Conservation (phyloP, 1,140 invertebrate species). For the Trachelipus rathkii region DNA sequence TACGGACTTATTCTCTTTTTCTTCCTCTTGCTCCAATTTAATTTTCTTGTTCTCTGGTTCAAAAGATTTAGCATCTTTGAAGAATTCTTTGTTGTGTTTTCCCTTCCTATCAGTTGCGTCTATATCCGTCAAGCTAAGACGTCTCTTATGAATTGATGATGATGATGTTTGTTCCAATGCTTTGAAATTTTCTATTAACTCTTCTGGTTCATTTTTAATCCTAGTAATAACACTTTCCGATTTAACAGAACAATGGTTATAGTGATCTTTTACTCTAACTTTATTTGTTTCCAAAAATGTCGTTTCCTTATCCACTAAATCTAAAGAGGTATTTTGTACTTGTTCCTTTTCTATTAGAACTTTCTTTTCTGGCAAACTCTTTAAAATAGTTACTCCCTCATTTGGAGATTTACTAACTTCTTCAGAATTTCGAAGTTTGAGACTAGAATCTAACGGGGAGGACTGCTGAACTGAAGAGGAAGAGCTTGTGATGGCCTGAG, state of each 20-base stretch:
- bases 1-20: background rate
- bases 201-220: background rate
- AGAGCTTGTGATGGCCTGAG: slow-evolving; percentile 11
- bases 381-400: background rate
- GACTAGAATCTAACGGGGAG: background rate
- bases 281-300: background rate
- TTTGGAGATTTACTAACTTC: background rate
- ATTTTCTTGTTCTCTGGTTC: background rate
- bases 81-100: background rate
- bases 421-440: background rate
- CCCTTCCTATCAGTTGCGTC: background rate
- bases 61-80: background rate
- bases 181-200: background rate
- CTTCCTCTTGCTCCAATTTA: slow-evolving; percentile 1
- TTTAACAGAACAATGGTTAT: background rate
- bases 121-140: background rate
- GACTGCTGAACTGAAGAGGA: background rate
- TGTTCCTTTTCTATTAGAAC: background rate
- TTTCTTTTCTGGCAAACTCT: background rate
- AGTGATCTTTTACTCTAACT: background rate
- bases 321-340: slow-evolving; percentile 1
- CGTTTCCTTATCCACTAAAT: background rate
- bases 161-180: background rate
- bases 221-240: background rate
- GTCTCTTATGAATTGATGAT: background rate